Percentiles rank a stretch among this genome's conserved stretches.
phyloP scores from a whole-genome alignment of 2,113 vertebrate genomes.

The Mormoops blainvillei region DNA sequence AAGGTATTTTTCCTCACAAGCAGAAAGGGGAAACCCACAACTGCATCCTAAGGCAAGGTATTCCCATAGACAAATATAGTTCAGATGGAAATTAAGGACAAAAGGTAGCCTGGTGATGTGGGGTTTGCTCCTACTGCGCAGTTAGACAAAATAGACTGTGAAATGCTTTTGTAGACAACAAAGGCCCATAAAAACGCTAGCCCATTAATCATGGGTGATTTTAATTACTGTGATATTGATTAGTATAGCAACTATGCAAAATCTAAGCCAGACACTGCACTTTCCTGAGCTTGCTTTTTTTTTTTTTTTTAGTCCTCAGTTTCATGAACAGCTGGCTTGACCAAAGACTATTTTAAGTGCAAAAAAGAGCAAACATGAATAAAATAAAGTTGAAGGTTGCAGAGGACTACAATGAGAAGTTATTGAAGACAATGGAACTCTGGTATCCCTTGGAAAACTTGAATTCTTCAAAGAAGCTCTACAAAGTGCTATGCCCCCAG shows the following conservation, averaged over 20 bases:
- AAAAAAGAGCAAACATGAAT: slow-evolving; percentile 59
- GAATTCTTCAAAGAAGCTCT: not conserved
- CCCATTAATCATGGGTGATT: slow-evolving; percentile 69
- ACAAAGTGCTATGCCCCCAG: not conserved
- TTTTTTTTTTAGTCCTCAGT: not conserved
- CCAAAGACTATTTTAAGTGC: slow-evolving; percentile 61
- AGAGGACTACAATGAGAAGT: not conserved
- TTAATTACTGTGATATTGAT: slow-evolving; percentile 71
- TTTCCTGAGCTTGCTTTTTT: slow-evolving; percentile 58
- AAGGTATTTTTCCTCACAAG: not conserved
- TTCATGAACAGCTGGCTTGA: slow-evolving; percentile 54
- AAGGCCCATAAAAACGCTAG: slow-evolving; percentile 38
- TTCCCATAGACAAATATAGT: not conserved
- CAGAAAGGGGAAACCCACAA: not conserved
- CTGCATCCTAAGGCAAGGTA: not conserved
- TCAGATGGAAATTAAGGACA: slow-evolving; percentile 38
- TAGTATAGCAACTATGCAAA: slow-evolving; percentile 58
- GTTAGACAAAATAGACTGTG: slow-evolving; percentile 48
- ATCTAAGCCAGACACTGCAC: slow-evolving; percentile 45
- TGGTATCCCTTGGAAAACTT: not conserved
- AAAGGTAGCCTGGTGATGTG: slow-evolving; percentile 47
- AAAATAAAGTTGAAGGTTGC: slow-evolving; percentile 50
- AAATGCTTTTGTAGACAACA: slow-evolving; percentile 54
- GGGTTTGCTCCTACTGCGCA: slow-evolving; percentile 15
- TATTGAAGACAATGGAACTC: slow-evolving; percentile 1